These are phyloP conservation scores for Leptinotarsa haldemani DNA, from an alignment of 2,888 invertebrate species.

Conservation along the genomic window DNA sequence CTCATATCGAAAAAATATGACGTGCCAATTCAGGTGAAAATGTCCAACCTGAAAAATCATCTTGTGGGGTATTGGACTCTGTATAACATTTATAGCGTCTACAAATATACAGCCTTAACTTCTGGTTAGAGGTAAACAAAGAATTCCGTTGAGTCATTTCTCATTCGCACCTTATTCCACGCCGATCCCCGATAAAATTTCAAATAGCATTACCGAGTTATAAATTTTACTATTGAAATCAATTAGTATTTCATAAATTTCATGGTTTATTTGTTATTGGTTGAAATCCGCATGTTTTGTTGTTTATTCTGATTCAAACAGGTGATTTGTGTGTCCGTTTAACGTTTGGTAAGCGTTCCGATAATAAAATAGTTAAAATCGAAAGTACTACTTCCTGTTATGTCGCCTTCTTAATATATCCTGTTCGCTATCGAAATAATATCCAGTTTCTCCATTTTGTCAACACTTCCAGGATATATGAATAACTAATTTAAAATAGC, in stretches of 20 bases:
- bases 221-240: neutral
- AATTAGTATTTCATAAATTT: conserved; percentile 15
- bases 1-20: too few species aligned
- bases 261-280: conserved; percentile 10
- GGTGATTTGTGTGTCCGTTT: conserved; percentile 6
- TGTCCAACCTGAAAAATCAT: too few species aligned
- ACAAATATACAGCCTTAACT: neutral
- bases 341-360: neutral
- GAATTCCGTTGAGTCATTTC: neutral
- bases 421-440: conserved; percentile 4
- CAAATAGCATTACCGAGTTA: neutral
- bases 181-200: neutral
- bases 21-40: too few species aligned
- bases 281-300: neutral
- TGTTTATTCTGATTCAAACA: neutral
- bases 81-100: too few species aligned
- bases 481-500: neutral
- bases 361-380: neutral
- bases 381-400: conserved; percentile 6
- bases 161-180: neutral
- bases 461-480: neutral
- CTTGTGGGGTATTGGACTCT: too few species aligned
- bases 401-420: neutral
- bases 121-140: neutral
- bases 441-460: neutral